These are phyloP conservation scores for Sapajus apella DNA, from an alignment of 2,113 vertebrate species.

Conservation along the genomic window DNA sequence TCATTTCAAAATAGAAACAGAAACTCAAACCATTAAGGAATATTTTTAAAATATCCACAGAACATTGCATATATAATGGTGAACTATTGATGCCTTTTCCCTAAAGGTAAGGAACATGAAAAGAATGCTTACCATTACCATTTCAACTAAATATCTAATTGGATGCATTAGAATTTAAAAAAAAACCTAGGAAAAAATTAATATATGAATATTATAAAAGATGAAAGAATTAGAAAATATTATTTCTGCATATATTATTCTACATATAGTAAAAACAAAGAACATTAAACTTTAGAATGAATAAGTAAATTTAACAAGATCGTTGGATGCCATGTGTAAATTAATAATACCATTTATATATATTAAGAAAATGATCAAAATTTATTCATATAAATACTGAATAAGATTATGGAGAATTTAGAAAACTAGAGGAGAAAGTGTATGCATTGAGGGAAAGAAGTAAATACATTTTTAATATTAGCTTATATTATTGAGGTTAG, in stretches of 20 bases:
- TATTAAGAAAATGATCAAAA: background rate
- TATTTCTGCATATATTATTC: background rate
- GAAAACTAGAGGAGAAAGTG: background rate
- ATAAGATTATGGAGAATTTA: background rate
- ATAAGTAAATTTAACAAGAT: background rate
- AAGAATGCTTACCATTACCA: background rate
- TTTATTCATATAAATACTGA: background rate
- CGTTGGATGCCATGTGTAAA: background rate
- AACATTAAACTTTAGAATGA: background rate
- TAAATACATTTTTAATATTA: background rate
- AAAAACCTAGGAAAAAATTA: background rate
- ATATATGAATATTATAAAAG: background rate
- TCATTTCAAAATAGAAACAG: background rate
- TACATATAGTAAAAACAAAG: background rate
- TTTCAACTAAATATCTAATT: background rate
- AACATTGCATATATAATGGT: background rate
- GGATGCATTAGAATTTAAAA: background rate
- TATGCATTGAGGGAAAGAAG: background rate
- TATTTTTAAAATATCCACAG: background rate
- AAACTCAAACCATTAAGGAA: background rate
- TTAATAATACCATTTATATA: no score
- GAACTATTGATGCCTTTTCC: background rate
- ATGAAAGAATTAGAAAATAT: background rate
- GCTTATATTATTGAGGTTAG: background rate
- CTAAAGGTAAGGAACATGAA: background rate